phyloP scores from a whole-genome alignment of 2,888 invertebrate species.

The Pseudanteris insignis region DNA sequence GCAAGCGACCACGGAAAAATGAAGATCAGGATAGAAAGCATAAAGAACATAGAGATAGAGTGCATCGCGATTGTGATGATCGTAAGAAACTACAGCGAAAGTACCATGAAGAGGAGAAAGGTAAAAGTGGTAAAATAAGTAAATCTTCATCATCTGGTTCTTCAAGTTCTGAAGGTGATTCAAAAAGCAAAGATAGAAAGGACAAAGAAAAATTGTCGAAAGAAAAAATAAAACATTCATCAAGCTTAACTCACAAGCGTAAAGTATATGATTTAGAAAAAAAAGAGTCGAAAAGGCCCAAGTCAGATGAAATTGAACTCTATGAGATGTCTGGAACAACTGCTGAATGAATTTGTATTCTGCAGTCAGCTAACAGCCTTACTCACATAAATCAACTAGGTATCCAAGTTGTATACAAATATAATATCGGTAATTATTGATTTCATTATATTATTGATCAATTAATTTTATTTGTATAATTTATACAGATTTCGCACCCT shows the following conservation, averaged over 20 bases:
- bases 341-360: no score
- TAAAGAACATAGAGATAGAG: slow-evolving; percentile 41
- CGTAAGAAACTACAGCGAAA: slow-evolving; percentile 31
- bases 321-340: no score
- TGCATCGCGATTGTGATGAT: slow-evolving; percentile 31
- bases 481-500: no score
- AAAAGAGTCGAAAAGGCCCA: slow-evolving; percentile 24
- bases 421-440: no score
- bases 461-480: no score
- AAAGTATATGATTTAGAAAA: slow-evolving; percentile 31
- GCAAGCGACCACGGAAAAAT: slow-evolving; percentile 45
- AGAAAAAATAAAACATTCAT: slow-evolving; percentile 34
- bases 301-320: slow-evolving; percentile 9
- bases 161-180: slow-evolving; percentile 32
- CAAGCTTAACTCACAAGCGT: slow-evolving; percentile 27
- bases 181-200: slow-evolving; percentile 19
- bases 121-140: slow-evolving; percentile 14
- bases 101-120: slow-evolving; percentile 22
- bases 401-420: no score
- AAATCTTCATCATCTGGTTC: slow-evolving; percentile 30
- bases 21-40: slow-evolving; percentile 50
- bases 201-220: slow-evolving; percentile 28
- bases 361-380: no score
- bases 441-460: no score
- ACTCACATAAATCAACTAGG: no score